phyloP scores from a whole-genome alignment of 2,113 vertebrate genomes.

The Bambusicola thoracicus region DNA sequence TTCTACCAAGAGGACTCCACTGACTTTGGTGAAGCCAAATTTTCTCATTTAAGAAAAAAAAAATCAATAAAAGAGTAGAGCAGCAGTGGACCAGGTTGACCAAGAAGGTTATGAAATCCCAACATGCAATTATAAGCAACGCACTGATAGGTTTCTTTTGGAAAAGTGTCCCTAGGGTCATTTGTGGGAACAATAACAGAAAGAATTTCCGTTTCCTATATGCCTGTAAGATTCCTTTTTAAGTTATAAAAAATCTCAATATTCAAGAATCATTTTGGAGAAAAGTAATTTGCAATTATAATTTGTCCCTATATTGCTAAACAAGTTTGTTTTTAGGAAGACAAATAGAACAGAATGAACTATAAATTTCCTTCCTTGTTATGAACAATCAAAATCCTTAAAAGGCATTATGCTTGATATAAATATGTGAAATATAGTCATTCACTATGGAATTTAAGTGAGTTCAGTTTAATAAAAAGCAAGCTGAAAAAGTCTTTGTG shows the following conservation, averaged over 20 bases:
- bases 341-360: constrained; percentile 26
- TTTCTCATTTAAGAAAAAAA: not conserved
- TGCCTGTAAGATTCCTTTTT: not conserved
- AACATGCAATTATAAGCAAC: not conserved
- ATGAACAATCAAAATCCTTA: not conserved
- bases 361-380: constrained; percentile 1
- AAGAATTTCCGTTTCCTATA: not conserved
- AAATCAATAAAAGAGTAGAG: not conserved
- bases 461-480: not conserved
- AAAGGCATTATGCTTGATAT: not conserved
- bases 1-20: not conserved
- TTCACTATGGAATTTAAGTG: not conserved
- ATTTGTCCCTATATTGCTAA: constrained; percentile 25
- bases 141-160: constrained; percentile 4
- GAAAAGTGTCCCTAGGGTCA: not conserved
- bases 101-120: not conserved
- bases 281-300: constrained; percentile 39
- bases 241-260: not conserved
- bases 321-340: constrained; percentile 26
- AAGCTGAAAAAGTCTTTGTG: not conserved
- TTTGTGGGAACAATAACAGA: not conserved
- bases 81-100: not conserved
- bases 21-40: not conserved
- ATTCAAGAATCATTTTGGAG: not conserved
- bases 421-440: not conserved